These are phyloP conservation scores for Haliclona indistincta DNA, from an alignment of 37 sponge, comb jelly and placozoan genomes.

Conservation along the genomic window DNA sequence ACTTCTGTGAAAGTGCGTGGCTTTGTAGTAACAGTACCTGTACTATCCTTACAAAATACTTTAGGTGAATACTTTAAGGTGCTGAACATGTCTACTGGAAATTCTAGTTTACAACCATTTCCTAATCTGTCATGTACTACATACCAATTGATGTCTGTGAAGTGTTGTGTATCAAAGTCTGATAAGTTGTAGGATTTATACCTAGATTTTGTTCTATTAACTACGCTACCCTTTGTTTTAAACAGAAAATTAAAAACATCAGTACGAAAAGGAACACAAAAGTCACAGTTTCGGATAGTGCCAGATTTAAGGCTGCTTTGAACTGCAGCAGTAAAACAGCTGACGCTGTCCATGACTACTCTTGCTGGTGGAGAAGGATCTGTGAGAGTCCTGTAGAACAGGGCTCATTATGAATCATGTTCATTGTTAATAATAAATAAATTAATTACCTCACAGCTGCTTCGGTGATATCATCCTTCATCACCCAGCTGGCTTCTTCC, in stretches of 20 bases:
- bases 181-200: constrained; percentile 5
- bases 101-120: constrained; percentile 34
- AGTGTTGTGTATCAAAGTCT: constrained; percentile 18
- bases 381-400: not conserved
- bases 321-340: not conserved
- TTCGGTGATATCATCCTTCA: not conserved
- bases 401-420: not conserved
- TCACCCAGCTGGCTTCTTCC: constrained; percentile 30
- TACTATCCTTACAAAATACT: not conserved
- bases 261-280: constrained; percentile 2
- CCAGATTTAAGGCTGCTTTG: constrained; percentile 17
- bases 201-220: not conserved
- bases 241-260: constrained; percentile 35
- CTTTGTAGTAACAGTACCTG: constrained; percentile 3
- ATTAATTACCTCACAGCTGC: constrained; percentile 16
- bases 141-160: constrained; percentile 16
- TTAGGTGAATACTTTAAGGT: constrained; percentile 10
- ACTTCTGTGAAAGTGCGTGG: not conserved
- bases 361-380: not conserved
- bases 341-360: not conserved
- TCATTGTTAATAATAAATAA: not conserved
- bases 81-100: constrained; percentile 29
- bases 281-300: not conserved
- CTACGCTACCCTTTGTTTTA: constrained; percentile 13
- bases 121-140: constrained; percentile 9